Base-by-base conservation (phyloP, 2,888 invertebrate genomes). In the Drosophila affinis region DNA sequence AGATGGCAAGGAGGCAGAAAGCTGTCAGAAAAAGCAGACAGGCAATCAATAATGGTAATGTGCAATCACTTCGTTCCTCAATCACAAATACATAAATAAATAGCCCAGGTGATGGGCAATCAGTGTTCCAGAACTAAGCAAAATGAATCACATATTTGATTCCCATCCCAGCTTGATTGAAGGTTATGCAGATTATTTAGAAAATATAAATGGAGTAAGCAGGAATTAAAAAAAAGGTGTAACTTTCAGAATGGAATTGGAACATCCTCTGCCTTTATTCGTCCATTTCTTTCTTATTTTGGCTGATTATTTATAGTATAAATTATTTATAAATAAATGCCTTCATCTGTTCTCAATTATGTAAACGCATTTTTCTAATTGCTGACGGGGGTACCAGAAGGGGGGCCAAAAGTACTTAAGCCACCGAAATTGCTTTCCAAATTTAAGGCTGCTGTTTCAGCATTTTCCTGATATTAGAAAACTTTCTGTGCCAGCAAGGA, bases 401-500 rank as follows among this genome's bases (percentile, higher is more conserved):
- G 44, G 21, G 21, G 27, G 48, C 24, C 52, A n/a, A 58, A 70
- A 71, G 54, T 57, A 51, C 52, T 62, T 72, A 72, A 72, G 62
- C 62, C 71, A 3, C 21, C 54, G 34, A 61, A 70, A 69, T 69
- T 69, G 68, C 68, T 69, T 68, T 68, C 53, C 52, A 69, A 69
- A 69, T 69, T 69, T 53, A 53, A 52, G 24, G 57, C 58, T n/a
- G 58, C 44, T 27, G 14, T 21, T 32, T 9, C 44, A 18, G 54
- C 44, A 32, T 39, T 24, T 65, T 69, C 47, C 18, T 27, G 34
- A 51, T 70, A 70, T 70, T 70, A 51, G 60, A 69, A 54, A 70
- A 69, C 59, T 70, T 70, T 70, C 12, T 34, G 34, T 29, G n/a
- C 5, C 59, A 12, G 48, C 2, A 14, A 29, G n/a, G n/a, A n/a